These are phyloP conservation scores for Cyclophora albipunctata DNA, from an alignment of 2,888 invertebrate genomes.

Conservation along the genomic window DNA sequence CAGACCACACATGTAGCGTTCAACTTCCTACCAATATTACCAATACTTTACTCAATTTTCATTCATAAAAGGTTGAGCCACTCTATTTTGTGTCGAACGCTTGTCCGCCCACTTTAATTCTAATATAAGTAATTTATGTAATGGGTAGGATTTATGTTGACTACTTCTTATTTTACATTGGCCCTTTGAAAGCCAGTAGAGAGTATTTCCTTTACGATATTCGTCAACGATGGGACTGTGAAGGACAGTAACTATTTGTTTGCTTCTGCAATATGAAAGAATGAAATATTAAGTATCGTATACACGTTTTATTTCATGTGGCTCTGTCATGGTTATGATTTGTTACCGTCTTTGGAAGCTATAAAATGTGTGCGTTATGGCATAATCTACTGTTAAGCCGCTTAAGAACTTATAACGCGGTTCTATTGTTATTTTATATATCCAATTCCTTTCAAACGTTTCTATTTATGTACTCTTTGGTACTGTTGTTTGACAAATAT, in stretches of 20 bases:
- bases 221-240: too few relatives aligned
- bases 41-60: not conserved
- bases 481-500: too few relatives aligned
- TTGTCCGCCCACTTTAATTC: slow-evolving; percentile 1
- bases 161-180: too few relatives aligned
- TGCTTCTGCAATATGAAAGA: too few relatives aligned
- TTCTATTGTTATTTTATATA: slow-evolving; percentile 1
- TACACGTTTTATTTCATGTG: slow-evolving; percentile 18
- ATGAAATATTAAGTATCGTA: slow-evolving; percentile 15
- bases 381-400: slow-evolving; percentile 11
- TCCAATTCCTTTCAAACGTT: slow-evolving; percentile 4
- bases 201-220: too few relatives aligned
- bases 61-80: not conserved
- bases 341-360: slow-evolving; percentile 12
- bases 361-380: slow-evolving; percentile 12
- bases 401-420: slow-evolving; percentile 4
- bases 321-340: slow-evolving; percentile 16
- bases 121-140: too few relatives aligned
- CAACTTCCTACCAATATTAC: not conserved
- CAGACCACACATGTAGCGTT: slow-evolving; percentile 13
- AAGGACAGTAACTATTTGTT: too few relatives aligned
- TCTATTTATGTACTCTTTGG: not conserved
- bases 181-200: too few relatives aligned
- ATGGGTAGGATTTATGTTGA: too few relatives aligned
- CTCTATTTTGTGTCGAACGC: not conserved